These are phyloP conservation scores for Oryzias melastigma DNA, from an alignment of 2,113 vertebrate species.

Conservation along the genomic window DNA sequence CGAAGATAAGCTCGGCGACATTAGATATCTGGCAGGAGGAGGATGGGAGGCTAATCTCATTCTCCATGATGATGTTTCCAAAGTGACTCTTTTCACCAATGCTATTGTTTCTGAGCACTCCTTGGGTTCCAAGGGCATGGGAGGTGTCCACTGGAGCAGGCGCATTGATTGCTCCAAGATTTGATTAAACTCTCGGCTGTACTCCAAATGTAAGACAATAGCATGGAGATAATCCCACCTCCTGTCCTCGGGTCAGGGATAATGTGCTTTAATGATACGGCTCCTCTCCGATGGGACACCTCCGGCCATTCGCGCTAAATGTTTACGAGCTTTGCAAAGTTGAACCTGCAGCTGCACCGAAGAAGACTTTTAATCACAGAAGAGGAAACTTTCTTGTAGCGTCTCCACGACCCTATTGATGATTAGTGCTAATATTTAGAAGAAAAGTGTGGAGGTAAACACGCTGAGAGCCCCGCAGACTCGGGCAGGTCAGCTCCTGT, in stretches of 20 bases:
- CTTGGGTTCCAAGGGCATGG: constrained; percentile 68
- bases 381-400: constrained; percentile 2
- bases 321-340: background rate
- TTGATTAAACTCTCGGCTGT: constrained; percentile 73
- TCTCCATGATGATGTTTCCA: constrained; percentile 61
- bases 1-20: constrained; percentile 69
- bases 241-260: constrained; percentile 60
- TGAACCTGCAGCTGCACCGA: background rate
- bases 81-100: constrained; percentile 64
- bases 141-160: constrained; percentile 52
- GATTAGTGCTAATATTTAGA: constrained; percentile 57
- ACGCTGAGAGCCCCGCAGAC: constrained; percentile 11
- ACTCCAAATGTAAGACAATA: constrained; percentile 74
- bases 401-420: constrained; percentile 23
- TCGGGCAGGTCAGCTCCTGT: constrained; percentile 41
- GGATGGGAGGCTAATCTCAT: constrained; percentile 75
- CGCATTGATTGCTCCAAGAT: constrained; percentile 71
- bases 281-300: constrained; percentile 39
- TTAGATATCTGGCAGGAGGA: constrained; percentile 65
- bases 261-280: constrained; percentile 59
- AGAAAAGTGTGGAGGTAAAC: constrained; percentile 51
- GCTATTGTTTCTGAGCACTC: constrained; percentile 61
- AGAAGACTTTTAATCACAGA: constrained; percentile 16
- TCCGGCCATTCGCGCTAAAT: constrained; percentile 36
- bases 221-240: constrained; percentile 69